Conservation (phyloP, 2,113 vertebrate species). For the Rhodinocichla rosea region DNA sequence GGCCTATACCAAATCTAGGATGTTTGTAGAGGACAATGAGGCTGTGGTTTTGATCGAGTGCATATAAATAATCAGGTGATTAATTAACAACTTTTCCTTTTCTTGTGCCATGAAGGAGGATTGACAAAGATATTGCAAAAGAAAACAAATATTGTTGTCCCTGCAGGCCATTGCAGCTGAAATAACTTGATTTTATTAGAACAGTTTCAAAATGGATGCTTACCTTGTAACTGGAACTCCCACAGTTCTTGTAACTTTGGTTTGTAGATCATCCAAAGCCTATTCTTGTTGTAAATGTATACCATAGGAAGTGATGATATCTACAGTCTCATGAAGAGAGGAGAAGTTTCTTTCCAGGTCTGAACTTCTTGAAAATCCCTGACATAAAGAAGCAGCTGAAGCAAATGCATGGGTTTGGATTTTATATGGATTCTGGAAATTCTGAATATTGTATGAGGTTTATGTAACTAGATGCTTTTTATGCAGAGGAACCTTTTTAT, state of each 20-base stretch:
- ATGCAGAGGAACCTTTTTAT: background rate
- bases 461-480: background rate
- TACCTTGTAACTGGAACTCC: constrained; percentile 12
- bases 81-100: background rate
- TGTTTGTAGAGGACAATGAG: background rate
- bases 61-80: background rate
- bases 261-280: background rate
- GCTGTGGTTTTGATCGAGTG: background rate
- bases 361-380: background rate
- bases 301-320: background rate
- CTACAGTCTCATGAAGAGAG: background rate
- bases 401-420: background rate
- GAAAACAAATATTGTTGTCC: constrained; percentile 29
- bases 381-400: background rate
- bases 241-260: background rate
- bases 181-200: constrained; percentile 50
- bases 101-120: background rate
- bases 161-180: constrained; percentile 31
- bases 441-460: background rate
- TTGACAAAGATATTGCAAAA: constrained; percentile 25
- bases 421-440: background rate
- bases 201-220: constrained; percentile 21
- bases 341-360: background rate
- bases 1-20: background rate
- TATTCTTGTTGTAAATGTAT: background rate